Evolutionary conservation across 2,113 vertebrate species (phyloP).

Genomic region (Danio rerio): DNA sequence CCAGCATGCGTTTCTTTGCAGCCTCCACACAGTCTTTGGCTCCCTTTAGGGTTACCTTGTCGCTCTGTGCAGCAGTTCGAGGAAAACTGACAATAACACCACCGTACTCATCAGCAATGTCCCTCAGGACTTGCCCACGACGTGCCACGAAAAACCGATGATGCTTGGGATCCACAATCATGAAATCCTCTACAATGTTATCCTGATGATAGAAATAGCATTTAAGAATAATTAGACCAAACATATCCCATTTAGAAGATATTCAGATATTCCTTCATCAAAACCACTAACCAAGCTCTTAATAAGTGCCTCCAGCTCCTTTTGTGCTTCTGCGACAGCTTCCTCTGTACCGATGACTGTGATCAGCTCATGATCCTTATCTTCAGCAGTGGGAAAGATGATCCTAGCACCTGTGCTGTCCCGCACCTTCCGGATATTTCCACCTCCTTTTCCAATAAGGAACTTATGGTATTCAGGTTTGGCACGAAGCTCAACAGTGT

Average conservation of each 20-base stretch:
- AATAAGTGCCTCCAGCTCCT: slow-evolving; percentile 91
- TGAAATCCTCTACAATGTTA: slow-evolving; percentile 91
- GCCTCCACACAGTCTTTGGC: slow-evolving; percentile 98
- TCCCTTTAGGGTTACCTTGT: slow-evolving; percentile 93
- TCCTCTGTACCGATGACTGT: slow-evolving; percentile 96
- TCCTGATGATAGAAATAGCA: slow-evolving; percentile 75
- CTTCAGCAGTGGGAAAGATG: slow-evolving; percentile 91
- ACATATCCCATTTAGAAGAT: background rate
- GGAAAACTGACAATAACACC: slow-evolving; percentile 98
- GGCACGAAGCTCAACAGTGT: slow-evolving; percentile 90
- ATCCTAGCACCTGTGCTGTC: slow-evolving; percentile 95
- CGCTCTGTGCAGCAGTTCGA: slow-evolving; percentile 88
- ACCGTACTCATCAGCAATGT: slow-evolving; percentile 94
- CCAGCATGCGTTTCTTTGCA: slow-evolving; percentile 94
- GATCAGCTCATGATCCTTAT: slow-evolving; percentile 97
- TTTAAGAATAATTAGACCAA: background rate
- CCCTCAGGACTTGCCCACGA: slow-evolving; percentile 91
- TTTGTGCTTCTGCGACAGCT: slow-evolving; percentile 91
- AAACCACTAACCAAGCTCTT: slow-evolving; percentile 84
- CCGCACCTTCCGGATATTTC: slow-evolving; percentile 95
- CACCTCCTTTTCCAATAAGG: slow-evolving; percentile 95
- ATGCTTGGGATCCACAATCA: slow-evolving; percentile 92
- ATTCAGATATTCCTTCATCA: no score
- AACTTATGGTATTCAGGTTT: slow-evolving; percentile 99
- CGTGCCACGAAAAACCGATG: slow-evolving; percentile 96